These are phyloP conservation scores for Pygoscelis adeliae DNA, from an alignment of 2,113 vertebrate species.

Conservation along the genomic window DNA sequence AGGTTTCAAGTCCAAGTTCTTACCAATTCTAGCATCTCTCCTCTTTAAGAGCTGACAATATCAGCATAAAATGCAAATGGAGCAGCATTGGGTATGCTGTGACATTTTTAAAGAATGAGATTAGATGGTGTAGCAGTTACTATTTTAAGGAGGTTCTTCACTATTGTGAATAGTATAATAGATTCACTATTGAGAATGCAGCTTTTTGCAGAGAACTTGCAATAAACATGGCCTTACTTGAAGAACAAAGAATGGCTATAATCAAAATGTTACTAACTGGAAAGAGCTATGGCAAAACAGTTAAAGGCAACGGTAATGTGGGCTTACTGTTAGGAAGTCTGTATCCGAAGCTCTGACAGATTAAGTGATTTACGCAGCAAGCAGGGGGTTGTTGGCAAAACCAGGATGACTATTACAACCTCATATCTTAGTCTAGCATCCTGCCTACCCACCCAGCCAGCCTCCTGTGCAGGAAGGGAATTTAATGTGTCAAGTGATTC, in stretches of 20 bases:
- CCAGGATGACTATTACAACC: neutral
- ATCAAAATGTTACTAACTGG: neutral
- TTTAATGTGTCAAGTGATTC: neutral
- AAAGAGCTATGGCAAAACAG: neutral
- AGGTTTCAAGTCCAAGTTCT: neutral
- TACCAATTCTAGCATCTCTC: neutral
- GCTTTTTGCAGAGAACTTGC: neutral
- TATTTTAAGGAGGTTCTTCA: neutral
- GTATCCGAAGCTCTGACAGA: neutral
- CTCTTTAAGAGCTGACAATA: neutral
- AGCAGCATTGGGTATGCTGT: neutral
- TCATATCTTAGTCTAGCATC: neutral
- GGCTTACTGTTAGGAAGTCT: neutral
- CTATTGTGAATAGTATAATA: neutral
- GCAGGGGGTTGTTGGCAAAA: neutral
- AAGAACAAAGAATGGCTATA: neutral
- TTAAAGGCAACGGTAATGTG: rapidly evolving
- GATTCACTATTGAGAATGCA: neutral
- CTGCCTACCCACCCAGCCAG: neutral
- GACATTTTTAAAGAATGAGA: neutral
- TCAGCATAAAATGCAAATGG: neutral
- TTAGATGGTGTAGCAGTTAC: neutral
- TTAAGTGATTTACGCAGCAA: neutral
- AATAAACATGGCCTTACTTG: neutral
- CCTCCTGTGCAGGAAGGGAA: neutral